Percentiles rank a stretch among this genome's conserved stretches.
Evolutionary conservation across 2,888 invertebrate genomes (phyloP).

Genomic region (Troilus luridus): DNA sequence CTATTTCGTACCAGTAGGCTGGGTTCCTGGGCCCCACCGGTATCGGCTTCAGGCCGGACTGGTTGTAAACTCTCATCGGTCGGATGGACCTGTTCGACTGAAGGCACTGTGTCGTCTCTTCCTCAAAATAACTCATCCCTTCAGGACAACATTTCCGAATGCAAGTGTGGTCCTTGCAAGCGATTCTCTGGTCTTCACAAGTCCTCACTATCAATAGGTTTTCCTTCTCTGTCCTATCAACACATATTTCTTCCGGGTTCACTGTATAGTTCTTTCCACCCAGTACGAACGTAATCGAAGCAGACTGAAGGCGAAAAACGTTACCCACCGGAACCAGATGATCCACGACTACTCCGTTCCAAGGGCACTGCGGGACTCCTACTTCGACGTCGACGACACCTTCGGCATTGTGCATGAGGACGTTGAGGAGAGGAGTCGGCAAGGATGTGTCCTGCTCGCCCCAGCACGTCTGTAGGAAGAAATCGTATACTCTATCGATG

Average conservation of each 20-base stretch:
- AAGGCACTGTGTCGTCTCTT: background rate
- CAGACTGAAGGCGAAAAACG: slow-evolving; percentile 62
- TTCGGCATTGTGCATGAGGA: slow-evolving; percentile 61
- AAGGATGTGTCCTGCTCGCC: slow-evolving; percentile 57
- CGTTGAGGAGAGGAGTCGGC: slow-evolving; percentile 62
- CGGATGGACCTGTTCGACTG: background rate
- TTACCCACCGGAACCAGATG: slow-evolving; percentile 61
- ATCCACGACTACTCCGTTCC: slow-evolving; percentile 63
- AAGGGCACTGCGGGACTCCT: slow-evolving; percentile 64
- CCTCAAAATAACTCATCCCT: slow-evolving; percentile 64
- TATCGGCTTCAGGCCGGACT: background rate
- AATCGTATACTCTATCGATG: slow-evolving; percentile 62
- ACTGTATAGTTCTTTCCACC: slow-evolving; percentile 58
- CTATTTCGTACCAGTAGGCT: slow-evolving; percentile 29
- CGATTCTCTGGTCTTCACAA: slow-evolving; percentile 66
- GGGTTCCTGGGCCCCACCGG: background rate
- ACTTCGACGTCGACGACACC: slow-evolving; percentile 62
- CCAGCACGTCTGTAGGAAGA: slow-evolving; percentile 63
- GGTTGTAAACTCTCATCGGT: background rate
- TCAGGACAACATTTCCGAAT: slow-evolving; percentile 69
- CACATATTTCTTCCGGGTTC: slow-evolving; percentile 66
- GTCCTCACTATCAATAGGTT: slow-evolving; percentile 65
- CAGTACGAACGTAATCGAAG: slow-evolving; percentile 62
- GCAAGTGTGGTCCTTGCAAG: slow-evolving; percentile 67
- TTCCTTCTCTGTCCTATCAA: slow-evolving; percentile 66